phyloP scores from a whole-genome alignment of 2,113 vertebrate species.

The Pandion haliaetus region DNA sequence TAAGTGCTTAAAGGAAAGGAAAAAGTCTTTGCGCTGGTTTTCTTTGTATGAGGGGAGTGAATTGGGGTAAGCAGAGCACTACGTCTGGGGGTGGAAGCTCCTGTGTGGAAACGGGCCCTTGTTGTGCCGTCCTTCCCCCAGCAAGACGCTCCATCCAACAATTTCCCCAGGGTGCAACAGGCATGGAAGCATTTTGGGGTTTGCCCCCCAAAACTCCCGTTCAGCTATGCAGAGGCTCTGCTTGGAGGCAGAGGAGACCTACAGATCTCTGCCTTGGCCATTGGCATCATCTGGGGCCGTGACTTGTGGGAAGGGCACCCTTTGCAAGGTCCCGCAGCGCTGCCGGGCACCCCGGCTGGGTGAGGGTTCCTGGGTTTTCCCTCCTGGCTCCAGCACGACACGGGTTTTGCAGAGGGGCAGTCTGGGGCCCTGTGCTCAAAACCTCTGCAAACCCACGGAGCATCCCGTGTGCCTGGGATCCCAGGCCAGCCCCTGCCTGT shows the following conservation, averaged over 20 bases:
- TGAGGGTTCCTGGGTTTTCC: background rate
- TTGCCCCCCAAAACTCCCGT: rapidly evolving
- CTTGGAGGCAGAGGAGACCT: background rate
- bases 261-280: background rate
- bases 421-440: background rate
- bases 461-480: background rate
- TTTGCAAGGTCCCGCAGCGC: background rate
- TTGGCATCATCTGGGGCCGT: background rate
- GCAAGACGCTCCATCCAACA: background rate
- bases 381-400: rapidly evolving
- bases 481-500: no score
- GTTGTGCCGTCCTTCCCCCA: background rate
- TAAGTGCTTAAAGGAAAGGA: background rate
- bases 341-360: rapidly evolving
- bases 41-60: background rate
- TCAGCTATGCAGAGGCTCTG: background rate
- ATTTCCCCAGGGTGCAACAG: background rate
- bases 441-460: background rate
- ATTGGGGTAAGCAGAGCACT: background rate
- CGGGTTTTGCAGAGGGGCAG: background rate
- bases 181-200: background rate
- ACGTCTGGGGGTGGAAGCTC: background rate
- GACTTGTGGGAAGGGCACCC: background rate
- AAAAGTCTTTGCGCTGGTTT: background rate
- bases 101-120: background rate